Evolutionary conservation across 2,888 invertebrate species (phyloP), one percentile per base, ranked within the genome.

Genomic region (Gisinianus flammeolus): DNA sequence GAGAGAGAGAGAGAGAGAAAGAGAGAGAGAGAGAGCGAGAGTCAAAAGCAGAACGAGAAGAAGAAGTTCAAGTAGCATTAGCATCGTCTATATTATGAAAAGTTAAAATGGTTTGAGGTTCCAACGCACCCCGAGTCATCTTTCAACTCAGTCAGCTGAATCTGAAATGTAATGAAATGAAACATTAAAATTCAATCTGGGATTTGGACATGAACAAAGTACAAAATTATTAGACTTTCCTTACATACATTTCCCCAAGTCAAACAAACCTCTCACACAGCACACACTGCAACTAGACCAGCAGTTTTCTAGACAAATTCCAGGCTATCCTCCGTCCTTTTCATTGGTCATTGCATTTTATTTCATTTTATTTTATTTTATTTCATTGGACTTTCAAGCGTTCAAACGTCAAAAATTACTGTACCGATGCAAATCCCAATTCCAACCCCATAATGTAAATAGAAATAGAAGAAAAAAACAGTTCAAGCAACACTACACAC

Each of bases 101-200:
- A 44, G 35, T 68, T 68, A 68, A 68, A 35, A 68, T 35, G 44
- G 56, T 58, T 58, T 56, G 58, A 72, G 56, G 58, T 54, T 72
- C 58, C 19, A 58, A 33, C 22, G 33, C 58, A 58, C 58, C 58
- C 54, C 30, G 31, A 72, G 72, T 28, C 28, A 72, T 72, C 72
- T 56, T 22, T 72, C 72, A 72, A 72, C 56, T 58, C 58, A 56
- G 72, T 30, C 58, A 72, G 58, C 31, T 72, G 72, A 58, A 72
- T 72, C 33, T 72, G 72, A 72, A 72, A 72, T 58, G 72, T 72
- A 30, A 56, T 12, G 72, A 72, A 68, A 78, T 73, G 73, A 78
- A 78, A 73, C 73, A 78, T 73, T 78, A 73, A 78, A 78, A 78
- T 78, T 78, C 78, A 78, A 78, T 78, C 73, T 73, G 22, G 35